phyloP scores from a whole-genome alignment of 2,113 vertebrate genomes.

The Petrocephalus microphthalmus region DNA sequence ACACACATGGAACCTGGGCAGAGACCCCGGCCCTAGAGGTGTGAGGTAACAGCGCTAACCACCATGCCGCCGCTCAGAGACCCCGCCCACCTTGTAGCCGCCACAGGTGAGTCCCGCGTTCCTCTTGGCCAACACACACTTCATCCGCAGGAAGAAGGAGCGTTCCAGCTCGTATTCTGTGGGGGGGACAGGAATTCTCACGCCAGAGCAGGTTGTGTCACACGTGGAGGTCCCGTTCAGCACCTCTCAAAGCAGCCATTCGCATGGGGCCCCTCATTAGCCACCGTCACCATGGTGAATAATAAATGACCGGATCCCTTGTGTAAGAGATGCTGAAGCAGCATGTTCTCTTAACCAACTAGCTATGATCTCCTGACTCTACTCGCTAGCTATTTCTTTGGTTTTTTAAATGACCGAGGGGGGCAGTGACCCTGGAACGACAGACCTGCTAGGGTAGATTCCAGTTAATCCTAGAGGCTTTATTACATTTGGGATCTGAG shows the following conservation, averaged over 20 bases:
- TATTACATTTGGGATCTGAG: slow-evolving; percentile 18
- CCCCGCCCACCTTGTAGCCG: slow-evolving; percentile 78
- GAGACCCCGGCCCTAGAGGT: too few relatives aligned
- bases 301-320: background rate
- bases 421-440: background rate
- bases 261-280: background rate
- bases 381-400: background rate
- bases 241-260: background rate
- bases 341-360: background rate
- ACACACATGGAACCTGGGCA: too few relatives aligned
- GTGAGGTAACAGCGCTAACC: too few relatives aligned
- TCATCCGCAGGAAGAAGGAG: slow-evolving; percentile 93
- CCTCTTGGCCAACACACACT: slow-evolving; percentile 88
- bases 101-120: slow-evolving; percentile 88
- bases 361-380: background rate
- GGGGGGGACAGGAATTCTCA: slow-evolving; percentile 21
- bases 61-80: too few relatives aligned
- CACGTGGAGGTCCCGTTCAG: background rate
- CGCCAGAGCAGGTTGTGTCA: background rate
- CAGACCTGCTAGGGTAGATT: background rate
- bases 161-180: slow-evolving; percentile 86
- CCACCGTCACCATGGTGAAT: background rate
- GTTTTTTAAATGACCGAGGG: background rate
- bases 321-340: background rate
- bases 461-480: background rate